phyloP scores from a whole-genome alignment of 2,113 vertebrate genomes.

The Puffinus mauretanicus region DNA sequence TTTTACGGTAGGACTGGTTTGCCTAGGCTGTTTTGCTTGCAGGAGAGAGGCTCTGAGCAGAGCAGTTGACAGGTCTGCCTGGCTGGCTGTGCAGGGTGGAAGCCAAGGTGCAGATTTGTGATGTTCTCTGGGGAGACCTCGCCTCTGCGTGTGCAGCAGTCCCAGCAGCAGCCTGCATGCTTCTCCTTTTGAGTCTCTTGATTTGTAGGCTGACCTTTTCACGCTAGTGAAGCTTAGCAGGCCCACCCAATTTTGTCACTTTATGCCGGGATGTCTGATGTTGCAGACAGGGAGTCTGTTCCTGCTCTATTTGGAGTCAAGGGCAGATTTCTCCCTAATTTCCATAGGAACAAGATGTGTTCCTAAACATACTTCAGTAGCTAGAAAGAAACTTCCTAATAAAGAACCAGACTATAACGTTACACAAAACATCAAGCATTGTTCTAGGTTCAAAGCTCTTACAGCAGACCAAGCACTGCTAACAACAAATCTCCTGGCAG shows the following conservation, averaged over 20 bases:
- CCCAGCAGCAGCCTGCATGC: background rate
- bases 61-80: background rate
- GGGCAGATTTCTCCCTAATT: conserved; percentile 39
- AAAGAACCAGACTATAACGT: background rate
- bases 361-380: conserved; percentile 54
- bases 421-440: background rate
- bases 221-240: background rate
- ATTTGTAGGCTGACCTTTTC: conserved; percentile 9
- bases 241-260: conserved; percentile 25
- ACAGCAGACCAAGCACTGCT: background rate
- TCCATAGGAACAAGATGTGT: conserved; percentile 55
- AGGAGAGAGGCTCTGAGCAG: accelerated
- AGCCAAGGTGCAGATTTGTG: background rate
- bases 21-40: too few species aligned
- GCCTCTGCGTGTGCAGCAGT: background rate
- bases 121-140: background rate
- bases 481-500: background rate
- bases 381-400: conserved; percentile 51
- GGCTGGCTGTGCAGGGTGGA: background rate
- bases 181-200: background rate
- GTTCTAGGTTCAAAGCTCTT: background rate
- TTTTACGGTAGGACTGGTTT: background rate
- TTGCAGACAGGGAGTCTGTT: conserved; percentile 12
- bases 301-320: conserved; percentile 6
- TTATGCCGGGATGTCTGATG: background rate